Evolutionary conservation across 2,888 invertebrate genomes (phyloP), one percentile per base, ranked within the genome.

Genomic region (Rhogogaster chlorosoma): DNA sequence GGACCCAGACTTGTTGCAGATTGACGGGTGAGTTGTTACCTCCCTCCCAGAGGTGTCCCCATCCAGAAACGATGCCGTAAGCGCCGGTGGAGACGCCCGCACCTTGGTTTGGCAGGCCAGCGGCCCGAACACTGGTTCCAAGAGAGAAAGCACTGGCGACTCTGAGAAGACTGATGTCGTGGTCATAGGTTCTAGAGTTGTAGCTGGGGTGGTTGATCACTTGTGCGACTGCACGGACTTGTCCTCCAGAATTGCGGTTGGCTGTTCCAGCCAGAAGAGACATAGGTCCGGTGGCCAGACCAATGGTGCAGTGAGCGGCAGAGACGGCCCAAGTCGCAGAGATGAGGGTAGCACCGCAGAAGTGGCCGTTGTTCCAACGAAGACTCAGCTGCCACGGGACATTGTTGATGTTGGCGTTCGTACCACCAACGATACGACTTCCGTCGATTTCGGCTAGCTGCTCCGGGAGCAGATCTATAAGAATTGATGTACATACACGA

Each of bases 361-460:
- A 75, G 73, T 84, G 84, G 38, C 6, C 3, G 22, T 38, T 38
- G 70, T 10, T 36, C 0, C 53, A 9, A 22, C 84, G 84, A 7
- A 84, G 75, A 75, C 73, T 73, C 73, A 84, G 26, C 85, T 86
- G 86, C 29, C 84, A 86, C 2, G 87, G 87, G 53, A 85, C 85
- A 36, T 77, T 22, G 36, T 22, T 49, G 38, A 87, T 87, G 10
- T 64, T 42, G 15, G 86, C 86, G n/a, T 29, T n/a, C 1, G 75
- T n/a, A 7, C 87, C 87, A 2, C 87, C 87, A 0, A 87, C 84
- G 53, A 87, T 87, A 15, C 85, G 84, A 73, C 85, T 86, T 49
- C 12, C 53, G 6, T 53, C 12, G 22, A 45, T 9, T 45, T 70
- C 75, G 22, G 22, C 32, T 45, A 45, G 45, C n/a, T 15, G n/a